Evolutionary conservation across 1,140 invertebrate genomes (phyloP).

Genomic region (Neocloeon triangulifer): DNA sequence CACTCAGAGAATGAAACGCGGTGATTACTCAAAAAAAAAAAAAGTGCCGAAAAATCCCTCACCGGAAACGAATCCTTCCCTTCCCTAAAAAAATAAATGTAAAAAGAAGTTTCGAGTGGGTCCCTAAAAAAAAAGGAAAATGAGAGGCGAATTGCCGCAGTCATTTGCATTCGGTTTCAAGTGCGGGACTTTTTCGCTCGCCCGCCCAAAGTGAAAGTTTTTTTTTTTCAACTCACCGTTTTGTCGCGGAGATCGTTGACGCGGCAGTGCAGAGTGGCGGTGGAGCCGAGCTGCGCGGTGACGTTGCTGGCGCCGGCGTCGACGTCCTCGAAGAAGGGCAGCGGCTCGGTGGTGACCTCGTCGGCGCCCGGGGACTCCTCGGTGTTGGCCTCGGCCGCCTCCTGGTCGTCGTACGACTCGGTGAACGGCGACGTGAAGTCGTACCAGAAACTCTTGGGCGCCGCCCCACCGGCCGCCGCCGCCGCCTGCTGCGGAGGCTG

Average conservation of each 20-base stretch:
- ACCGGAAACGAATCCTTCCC: too few relatives aligned
- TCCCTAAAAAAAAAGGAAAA: too few relatives aligned
- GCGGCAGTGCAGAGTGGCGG: conserved; percentile 40
- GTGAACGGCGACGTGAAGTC: conserved; percentile 33
- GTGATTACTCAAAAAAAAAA: too few relatives aligned
- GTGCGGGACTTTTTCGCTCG: too few relatives aligned
- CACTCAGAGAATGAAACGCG: too few relatives aligned
- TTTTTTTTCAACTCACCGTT: conserved; percentile 32
- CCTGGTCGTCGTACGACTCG: conserved; percentile 16
- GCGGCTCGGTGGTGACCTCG: conserved; percentile 27
- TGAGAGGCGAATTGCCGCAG: too few relatives aligned
- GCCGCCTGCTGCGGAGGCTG: too few relatives aligned
- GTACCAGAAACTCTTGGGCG: conserved; percentile 31
- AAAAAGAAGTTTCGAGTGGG: too few relatives aligned
- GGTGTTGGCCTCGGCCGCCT: conserved; percentile 15
- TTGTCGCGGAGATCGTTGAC: conserved; percentile 48
- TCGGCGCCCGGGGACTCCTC: conserved; percentile 20
- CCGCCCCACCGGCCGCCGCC: conserved; percentile 21
- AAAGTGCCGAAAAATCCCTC: too few relatives aligned
- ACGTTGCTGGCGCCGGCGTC: conserved; percentile 29
- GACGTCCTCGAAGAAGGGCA: conserved; percentile 36
- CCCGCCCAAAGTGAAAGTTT: too few relatives aligned
- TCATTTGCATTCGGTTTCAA: too few relatives aligned
- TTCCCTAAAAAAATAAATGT: too few relatives aligned
- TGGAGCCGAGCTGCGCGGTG: conserved; percentile 37